Evolutionary conservation across 2,113 vertebrate genomes (phyloP).

Genomic region (Daubentonia madagascariensis): DNA sequence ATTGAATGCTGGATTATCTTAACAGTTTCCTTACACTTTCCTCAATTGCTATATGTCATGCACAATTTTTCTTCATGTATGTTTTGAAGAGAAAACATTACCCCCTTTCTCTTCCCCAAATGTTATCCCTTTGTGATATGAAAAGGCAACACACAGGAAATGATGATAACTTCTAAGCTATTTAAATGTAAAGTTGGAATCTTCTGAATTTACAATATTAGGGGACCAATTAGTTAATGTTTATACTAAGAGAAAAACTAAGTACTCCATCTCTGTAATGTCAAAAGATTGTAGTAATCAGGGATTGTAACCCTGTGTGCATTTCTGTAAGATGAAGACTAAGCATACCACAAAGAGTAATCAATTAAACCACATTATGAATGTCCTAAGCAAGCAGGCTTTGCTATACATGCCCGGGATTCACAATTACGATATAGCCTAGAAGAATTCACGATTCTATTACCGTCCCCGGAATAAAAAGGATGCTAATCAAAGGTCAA

Average conservation of each 20-base stretch:
- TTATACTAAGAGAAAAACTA: neutral
- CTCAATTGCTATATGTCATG: neutral
- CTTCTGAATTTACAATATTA: neutral
- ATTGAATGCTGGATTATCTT: neutral
- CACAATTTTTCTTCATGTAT: conserved; percentile 22
- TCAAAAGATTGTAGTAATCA: neutral
- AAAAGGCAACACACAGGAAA: neutral
- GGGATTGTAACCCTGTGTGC: neutral
- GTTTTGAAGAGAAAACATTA: neutral
- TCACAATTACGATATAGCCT: conserved; percentile 17
- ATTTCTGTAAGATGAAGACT: neutral
- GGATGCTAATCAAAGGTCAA: neutral
- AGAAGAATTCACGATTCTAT: neutral
- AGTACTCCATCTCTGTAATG: neutral
- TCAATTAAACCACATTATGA: neutral
- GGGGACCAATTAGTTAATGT: neutral
- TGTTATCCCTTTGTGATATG: neutral
- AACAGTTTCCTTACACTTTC: conserved; percentile 27
- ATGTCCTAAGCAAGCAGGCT: neutral
- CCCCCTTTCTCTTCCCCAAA: neutral
- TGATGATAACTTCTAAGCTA: neutral
- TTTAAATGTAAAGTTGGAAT: conserved; percentile 26
- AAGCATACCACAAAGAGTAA: neutral
- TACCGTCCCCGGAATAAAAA: conserved; percentile 22
- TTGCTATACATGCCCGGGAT: neutral